Conservation (phyloP, 2,797 vertebrate genomes). For the Oryzias dopingdopingensis region DNA sequence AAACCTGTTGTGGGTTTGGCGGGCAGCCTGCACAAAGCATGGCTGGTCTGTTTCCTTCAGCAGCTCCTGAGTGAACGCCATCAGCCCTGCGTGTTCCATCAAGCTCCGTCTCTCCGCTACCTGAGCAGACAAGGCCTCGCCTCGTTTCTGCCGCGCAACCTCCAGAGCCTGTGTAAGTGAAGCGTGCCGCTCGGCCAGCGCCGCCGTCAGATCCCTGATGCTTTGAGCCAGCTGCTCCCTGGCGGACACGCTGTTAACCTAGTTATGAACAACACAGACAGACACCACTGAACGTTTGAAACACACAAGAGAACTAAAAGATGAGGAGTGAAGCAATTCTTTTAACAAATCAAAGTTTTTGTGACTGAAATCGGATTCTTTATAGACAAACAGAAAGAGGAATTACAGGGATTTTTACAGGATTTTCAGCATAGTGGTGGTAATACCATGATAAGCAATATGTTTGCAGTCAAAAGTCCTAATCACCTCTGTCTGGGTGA, state of each 20-base stretch:
- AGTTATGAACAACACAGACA: slow-evolving; percentile 19
- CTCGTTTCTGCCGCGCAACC: slow-evolving; percentile 82
- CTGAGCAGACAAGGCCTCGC: slow-evolving; percentile 82
- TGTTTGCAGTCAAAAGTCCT: slow-evolving; percentile 9
- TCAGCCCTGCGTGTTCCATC: slow-evolving; percentile 90
- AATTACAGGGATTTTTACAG: too few relatives aligned
- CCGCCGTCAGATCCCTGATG: slow-evolving; percentile 84
- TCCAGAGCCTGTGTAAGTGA: slow-evolving; percentile 86
- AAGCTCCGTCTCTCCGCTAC: slow-evolving; percentile 86
- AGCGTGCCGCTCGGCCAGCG: slow-evolving; percentile 85
- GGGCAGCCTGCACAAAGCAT: slow-evolving; percentile 91
- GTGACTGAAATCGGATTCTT: too few relatives aligned
- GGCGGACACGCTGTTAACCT: slow-evolving; percentile 89
- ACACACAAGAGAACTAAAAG: too few relatives aligned
- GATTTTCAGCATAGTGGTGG: too few relatives aligned
- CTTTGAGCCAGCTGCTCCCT: slow-evolving; percentile 90
- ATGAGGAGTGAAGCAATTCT: too few relatives aligned
- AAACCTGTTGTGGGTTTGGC: slow-evolving; percentile 91
- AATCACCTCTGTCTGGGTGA: slow-evolving; percentile 91
- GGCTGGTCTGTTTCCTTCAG: slow-evolving; percentile 93
- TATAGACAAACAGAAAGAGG: too few relatives aligned
- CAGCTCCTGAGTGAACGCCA: slow-evolving; percentile 92
- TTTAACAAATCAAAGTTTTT: too few relatives aligned
- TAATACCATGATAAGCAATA: neutral
- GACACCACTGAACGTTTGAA: neutral